phyloP scores from a whole-genome alignment of 2,797 vertebrate species.

The Oreochromis grahami region DNA sequence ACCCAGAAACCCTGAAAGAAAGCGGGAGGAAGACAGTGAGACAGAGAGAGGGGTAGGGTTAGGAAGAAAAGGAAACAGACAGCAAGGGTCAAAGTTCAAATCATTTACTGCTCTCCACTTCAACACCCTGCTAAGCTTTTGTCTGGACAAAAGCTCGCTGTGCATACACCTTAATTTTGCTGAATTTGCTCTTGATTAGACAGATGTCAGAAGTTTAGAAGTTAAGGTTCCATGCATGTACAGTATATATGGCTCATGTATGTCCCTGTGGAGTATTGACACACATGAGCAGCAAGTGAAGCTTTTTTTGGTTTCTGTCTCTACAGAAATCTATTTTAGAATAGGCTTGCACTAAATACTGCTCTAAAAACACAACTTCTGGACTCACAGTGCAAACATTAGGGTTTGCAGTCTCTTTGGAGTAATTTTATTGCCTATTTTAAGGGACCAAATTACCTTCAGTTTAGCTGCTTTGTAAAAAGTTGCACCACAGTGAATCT shows the following conservation, averaged over 20 bases:
- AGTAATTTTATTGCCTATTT: constrained; percentile 32
- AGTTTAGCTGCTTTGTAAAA: constrained; percentile 4
- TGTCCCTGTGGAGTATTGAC: neutral
- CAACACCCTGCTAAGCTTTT: constrained; percentile 36
- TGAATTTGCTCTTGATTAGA: neutral
- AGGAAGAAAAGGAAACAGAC: constrained; percentile 28
- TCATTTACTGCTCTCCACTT: constrained; percentile 45
- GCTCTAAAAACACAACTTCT: constrained; percentile 31
- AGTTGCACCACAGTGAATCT: neutral
- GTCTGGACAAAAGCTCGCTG: neutral
- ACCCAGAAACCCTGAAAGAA: constrained; percentile 39
- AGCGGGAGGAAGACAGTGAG: neutral
- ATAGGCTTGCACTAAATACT: constrained; percentile 29
- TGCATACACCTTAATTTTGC: neutral
- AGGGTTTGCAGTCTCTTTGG: constrained; percentile 7
- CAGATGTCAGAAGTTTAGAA: neutral
- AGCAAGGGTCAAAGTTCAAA: constrained; percentile 53
- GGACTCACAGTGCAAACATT: neutral
- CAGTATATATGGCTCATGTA: neutral
- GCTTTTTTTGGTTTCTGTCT: neutral
- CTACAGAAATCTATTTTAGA: constrained; percentile 33
- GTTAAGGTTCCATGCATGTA: neutral
- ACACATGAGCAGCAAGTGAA: constrained; percentile 1
- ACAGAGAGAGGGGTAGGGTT: constrained; percentile 9
- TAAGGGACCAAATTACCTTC: constrained; percentile 6